A percentile compares a stretch with the other conserved stretches of the same genome.
phyloP scores from a whole-genome alignment of 2,888 invertebrate genomes.

The Druceiella hillmani region DNA sequence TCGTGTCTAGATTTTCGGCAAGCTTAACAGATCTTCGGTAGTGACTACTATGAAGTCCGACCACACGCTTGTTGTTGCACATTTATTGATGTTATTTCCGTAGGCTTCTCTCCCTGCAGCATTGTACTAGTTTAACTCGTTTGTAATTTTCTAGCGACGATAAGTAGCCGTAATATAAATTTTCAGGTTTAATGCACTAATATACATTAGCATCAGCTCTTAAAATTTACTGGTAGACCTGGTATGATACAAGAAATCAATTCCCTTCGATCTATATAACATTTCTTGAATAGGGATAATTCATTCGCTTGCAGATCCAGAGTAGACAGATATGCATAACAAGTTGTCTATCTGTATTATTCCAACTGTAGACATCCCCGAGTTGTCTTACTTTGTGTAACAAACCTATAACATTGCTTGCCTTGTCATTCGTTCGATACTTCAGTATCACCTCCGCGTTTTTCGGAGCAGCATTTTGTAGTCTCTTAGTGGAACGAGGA shows the following conservation, averaged over 20 bases:
- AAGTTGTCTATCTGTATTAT: conserved; percentile 8
- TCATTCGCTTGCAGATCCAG: conserved; percentile 24
- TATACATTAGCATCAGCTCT: no score
- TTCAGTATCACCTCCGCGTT: no score
- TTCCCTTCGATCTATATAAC: conserved; percentile 17
- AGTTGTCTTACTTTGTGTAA: no score
- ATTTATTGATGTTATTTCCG: background rate
- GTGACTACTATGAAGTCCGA: background rate
- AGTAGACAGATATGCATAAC: conserved; percentile 23
- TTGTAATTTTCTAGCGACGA: conserved; percentile 7
- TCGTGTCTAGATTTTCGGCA: conserved; percentile 19
- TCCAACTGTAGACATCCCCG: no score
- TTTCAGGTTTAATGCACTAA: no score
- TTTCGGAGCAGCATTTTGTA: no score
- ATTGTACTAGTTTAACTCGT: conserved; percentile 6
- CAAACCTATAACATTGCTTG: no score
- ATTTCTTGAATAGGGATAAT: conserved; percentile 26
- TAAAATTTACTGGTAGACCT: conserved; percentile 19
- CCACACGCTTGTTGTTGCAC: background rate
- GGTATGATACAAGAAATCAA: conserved; percentile 23
- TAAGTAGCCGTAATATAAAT: background rate
- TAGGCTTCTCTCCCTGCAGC: conserved; percentile 6
- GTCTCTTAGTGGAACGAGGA: no score
- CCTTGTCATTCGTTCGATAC: no score
- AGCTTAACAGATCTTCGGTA: conserved; percentile 17